Percentiles rank a stretch among this genome's conserved stretches.
phyloP scores from a whole-genome alignment of 1,140 invertebrate species.

The Cydia fagiglandana region DNA sequence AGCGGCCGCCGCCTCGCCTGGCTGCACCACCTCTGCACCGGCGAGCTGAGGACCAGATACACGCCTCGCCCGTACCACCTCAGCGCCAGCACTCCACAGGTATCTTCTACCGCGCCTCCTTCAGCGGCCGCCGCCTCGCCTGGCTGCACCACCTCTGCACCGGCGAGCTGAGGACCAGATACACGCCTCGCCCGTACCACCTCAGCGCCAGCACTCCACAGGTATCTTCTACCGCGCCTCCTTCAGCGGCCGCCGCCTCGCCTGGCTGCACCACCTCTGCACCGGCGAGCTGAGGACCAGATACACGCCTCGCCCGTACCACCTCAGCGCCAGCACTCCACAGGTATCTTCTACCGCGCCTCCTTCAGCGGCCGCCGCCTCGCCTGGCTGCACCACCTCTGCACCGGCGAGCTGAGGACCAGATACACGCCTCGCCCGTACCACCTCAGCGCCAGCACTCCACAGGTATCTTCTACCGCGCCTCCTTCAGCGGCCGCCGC shows the following conservation, averaged over 20 bases:
- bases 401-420: conserved; percentile 84
- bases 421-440: conserved; percentile 83
- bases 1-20: conserved; percentile 98
- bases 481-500: conserved; percentile 94
- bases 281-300: no score
- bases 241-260: no score
- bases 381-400: conserved; percentile 97
- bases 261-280: no score
- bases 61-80: conserved; percentile 88
- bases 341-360: conserved; percentile 86
- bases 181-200: conserved; percentile 85
- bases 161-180: conserved; percentile 80
- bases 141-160: conserved; percentile 97
- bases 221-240: conserved; percentile 76
- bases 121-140: conserved; percentile 97
- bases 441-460: conserved; percentile 95
- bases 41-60: conserved; percentile 79
- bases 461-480: conserved; percentile 97
- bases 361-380: conserved; percentile 96
- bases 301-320: no score
- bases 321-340: no score
- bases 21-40: conserved; percentile 95
- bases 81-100: conserved; percentile 96
- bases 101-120: conserved; percentile 94
- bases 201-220: conserved; percentile 97